These are phyloP conservation scores for Lophura swinhoii DNA, from an alignment of 2,797 vertebrate genomes.

Conservation along the genomic window DNA sequence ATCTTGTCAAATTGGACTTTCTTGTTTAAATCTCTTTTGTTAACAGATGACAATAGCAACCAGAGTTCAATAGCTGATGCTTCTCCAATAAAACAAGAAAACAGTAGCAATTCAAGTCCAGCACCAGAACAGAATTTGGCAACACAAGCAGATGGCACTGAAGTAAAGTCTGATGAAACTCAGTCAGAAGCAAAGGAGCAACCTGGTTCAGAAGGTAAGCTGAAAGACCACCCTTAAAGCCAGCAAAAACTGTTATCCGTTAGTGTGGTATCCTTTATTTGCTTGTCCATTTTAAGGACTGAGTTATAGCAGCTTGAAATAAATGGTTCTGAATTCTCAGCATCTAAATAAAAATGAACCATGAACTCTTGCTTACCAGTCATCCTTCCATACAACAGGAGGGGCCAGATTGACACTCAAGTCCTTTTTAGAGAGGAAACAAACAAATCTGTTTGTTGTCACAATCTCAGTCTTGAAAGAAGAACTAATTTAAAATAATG, in stretches of 20 bases:
- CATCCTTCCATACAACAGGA: background rate
- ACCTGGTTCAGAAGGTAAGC: conserved; percentile 85
- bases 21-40: background rate
- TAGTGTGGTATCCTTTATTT: background rate
- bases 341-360: background rate
- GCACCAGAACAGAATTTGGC: conserved; percentile 86
- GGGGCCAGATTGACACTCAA: conserved; percentile 37
- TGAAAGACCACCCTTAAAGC: background rate
- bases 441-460: background rate
- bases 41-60: conserved; percentile 97
- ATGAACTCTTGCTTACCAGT: background rate
- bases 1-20: background rate
- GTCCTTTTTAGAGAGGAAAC: background rate
- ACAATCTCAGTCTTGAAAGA: background rate
- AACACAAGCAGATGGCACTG: conserved; percentile 71
- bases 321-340: background rate
- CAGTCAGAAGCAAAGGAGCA: conserved; percentile 85
- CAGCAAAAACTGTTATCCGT: background rate
- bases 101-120: conserved; percentile 96
- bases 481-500: background rate
- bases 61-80: conserved; percentile 99
- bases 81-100: conserved; percentile 96
- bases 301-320: background rate
- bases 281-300: background rate
- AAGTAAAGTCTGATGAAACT: conserved; percentile 87